Evolutionary conservation across 1,140 invertebrate genomes (phyloP).

Genomic region (Latrodectus geometricus): DNA sequence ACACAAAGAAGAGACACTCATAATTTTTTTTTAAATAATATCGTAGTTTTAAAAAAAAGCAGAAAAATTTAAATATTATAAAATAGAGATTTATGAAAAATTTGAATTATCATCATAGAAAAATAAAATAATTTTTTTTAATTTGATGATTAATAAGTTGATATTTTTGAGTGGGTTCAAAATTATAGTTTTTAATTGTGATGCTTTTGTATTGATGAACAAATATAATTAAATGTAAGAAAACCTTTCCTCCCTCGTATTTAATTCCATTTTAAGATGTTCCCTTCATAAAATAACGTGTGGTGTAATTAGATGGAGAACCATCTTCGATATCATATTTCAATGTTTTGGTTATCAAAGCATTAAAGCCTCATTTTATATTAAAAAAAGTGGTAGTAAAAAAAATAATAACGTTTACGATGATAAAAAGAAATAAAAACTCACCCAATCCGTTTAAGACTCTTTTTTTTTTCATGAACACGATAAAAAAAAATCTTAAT

Average conservation of each 20-base stretch:
- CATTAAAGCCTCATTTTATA: conserved; percentile 43
- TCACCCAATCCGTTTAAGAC: conserved; percentile 41
- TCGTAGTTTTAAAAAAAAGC: too few species aligned
- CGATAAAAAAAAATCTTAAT: conserved; percentile 48
- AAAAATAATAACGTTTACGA: neutral
- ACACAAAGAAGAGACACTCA: too few species aligned
- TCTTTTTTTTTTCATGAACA: conserved; percentile 13
- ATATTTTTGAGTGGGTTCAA: too few species aligned
- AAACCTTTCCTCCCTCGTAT: neutral
- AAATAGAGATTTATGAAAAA: too few species aligned
- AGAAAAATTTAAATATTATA: too few species aligned
- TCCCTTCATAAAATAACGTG: neutral
- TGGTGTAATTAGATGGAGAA: conserved; percentile 24
- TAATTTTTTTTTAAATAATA: too few species aligned
- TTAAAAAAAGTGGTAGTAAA: conserved; percentile 14
- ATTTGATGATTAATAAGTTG: too few species aligned
- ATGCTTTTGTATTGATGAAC: too few species aligned
- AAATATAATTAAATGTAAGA: too few species aligned
- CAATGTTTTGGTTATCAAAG: conserved; percentile 46
- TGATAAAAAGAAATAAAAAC: neutral
- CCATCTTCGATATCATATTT: conserved; percentile 34
- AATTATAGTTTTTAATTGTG: too few species aligned
- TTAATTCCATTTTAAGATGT: neutral
- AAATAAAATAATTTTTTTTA: too few species aligned
- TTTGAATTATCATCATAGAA: too few species aligned